Evolutionary conservation across 2,888 invertebrate genomes (phyloP).

Genomic region (Philhelius pedissequus): DNA sequence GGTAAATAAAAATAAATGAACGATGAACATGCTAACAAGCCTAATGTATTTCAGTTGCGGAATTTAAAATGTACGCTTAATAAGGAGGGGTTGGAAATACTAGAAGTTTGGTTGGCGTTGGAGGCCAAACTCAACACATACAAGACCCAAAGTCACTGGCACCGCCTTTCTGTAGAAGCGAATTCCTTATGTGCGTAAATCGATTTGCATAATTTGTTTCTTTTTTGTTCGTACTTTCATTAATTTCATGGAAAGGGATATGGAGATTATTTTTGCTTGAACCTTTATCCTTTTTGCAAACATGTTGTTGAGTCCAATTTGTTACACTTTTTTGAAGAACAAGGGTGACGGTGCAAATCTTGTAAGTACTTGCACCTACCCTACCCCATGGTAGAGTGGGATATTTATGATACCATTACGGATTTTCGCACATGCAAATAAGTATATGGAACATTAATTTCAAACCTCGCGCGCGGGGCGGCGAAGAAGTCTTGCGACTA

Average conservation of each 20-base stretch:
- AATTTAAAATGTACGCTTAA: constrained; percentile 25
- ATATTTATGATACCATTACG: constrained; percentile 58
- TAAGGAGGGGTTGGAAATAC: neutral
- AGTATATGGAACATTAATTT: constrained; percentile 64
- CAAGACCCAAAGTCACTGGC: constrained; percentile 27
- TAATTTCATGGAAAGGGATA: neutral
- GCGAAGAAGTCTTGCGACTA: neutral
- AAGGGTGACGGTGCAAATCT: constrained; percentile 56
- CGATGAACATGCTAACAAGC: constrained; percentile 65
- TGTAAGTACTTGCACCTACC: constrained; percentile 49
- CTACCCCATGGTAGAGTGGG: neutral
- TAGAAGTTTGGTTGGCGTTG: neutral
- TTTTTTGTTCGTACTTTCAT: constrained; percentile 3
- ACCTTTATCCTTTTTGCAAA: constrained; percentile 12
- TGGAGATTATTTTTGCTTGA: neutral
- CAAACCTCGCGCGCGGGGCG: neutral
- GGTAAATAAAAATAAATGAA: constrained; percentile 46
- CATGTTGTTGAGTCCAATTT: constrained; percentile 41
- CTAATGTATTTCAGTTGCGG: constrained; percentile 48
- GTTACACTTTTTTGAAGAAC: constrained; percentile 11
- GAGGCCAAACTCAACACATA: neutral
- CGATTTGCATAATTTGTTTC: constrained; percentile 61
- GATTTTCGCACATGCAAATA: constrained; percentile 66
- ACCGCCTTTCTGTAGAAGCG: neutral
- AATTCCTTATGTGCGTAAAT: constrained; percentile 65